Evolutionary conservation across 64 coral and sea anemone genomes (phyloP), one percentile per base, ranked within the genome.

Genomic region (Dendrophyllia cribrosa): DNA sequence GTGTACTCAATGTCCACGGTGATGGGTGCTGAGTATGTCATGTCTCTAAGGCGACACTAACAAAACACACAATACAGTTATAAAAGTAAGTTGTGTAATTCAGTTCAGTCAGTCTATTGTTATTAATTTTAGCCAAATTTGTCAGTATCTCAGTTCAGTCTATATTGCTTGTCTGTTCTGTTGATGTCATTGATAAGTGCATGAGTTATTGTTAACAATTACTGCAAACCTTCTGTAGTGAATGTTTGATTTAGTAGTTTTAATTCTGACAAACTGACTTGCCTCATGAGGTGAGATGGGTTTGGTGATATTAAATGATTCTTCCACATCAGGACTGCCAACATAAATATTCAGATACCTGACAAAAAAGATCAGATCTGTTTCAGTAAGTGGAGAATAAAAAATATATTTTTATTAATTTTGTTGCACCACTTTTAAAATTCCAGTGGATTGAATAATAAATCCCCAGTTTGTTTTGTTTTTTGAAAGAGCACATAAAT

Each of bases 1-100:
- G 97, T 98, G 83, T 98, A 98, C 47, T 98, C 97, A 67, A 98
- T 98, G 23, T 98, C 94, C 70, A 98, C 97, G 71, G 97, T 98
- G 15, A 98, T 98, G 7, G 97, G 97, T 24, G 97, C 97, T 43
- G 97, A 98, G 71, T 98, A 98, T 11, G 97, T 98, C 85, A 98
- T 98, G 77, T 98, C 97, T 77, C 97, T 79, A 16, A 98, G 74
- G 17, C 97, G 94, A 61, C 97, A 98, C 97, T 98, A 50, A 44
- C 8, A 79, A 45, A 6, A 49, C 13, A 68, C 43, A 74, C 5
- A 72, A 6, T 45, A 74, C 71, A 46, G 15, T 16, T 20, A 62
- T 17, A 9, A 11, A 89, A 22, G 44, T 75, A 21, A 47, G 3
- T 25, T 56, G 7, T 56, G 2, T 34, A 34, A 34, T 34, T 34